Percentiles rank a stretch among this genome's conserved stretches.
phyloP scores from a whole-genome alignment of 1,140 invertebrate species.

The Potamilus streckersoni region DNA sequence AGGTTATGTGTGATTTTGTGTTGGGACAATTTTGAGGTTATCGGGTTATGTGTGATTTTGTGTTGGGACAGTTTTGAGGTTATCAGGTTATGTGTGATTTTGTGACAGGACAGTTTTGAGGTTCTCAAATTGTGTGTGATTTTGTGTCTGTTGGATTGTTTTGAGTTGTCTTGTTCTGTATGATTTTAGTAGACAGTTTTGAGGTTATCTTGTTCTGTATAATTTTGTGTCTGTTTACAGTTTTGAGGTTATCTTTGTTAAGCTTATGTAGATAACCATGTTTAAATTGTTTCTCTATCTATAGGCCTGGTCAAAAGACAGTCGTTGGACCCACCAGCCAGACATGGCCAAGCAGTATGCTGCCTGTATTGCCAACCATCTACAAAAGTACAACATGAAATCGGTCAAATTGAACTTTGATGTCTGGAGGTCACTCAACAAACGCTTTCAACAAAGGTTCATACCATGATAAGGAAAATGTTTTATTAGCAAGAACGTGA shows the following conservation, averaged over 20 bases:
- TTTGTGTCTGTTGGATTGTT: not conserved
- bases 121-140: too few relatives aligned
- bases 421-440: slow-evolving; percentile 91
- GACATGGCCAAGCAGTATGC: slow-evolving; percentile 91
- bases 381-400: slow-evolving; percentile 72
- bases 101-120: too few relatives aligned
- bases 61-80: too few relatives aligned
- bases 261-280: not conserved
- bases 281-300: slow-evolving; percentile 17
- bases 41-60: too few relatives aligned
- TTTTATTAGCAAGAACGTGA: too few relatives aligned
- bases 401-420: slow-evolving; percentile 81
- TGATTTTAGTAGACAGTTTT: not conserved
- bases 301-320: slow-evolving; percentile 77
- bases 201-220: not conserved
- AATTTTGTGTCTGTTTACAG: not conserved
- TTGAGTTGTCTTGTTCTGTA: not conserved
- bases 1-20: too few relatives aligned
- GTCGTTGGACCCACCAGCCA: slow-evolving; percentile 86
- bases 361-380: slow-evolving; percentile 79
- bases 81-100: too few relatives aligned
- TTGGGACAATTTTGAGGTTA: too few relatives aligned
- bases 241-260: not conserved
- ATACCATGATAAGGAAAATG: too few relatives aligned
- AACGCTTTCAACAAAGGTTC: slow-evolving; percentile 85